Percentiles rank a stretch among this genome's conserved stretches.
phyloP scores from a whole-genome alignment of 1,140 invertebrate genomes.

The Antheraea pernyi region DNA sequence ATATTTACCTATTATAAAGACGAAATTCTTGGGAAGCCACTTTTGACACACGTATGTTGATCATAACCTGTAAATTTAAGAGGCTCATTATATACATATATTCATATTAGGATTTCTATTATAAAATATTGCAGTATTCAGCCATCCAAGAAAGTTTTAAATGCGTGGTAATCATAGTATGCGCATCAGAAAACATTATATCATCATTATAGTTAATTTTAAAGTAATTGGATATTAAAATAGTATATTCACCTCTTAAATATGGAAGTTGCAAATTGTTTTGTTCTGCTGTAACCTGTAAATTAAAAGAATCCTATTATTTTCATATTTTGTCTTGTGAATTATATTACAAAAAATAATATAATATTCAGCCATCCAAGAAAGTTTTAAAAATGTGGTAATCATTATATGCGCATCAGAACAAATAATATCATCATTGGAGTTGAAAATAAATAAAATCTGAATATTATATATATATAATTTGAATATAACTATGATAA shows the following conservation, averaged over 20 bases:
- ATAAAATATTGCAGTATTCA: conserved; percentile 32
- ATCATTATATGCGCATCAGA: conserved; percentile 75
- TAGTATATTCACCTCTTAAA: conserved; percentile 24
- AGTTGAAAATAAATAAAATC: conserved; percentile 1
- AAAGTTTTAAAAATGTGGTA: conserved; percentile 76
- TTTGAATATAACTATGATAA: background rate
- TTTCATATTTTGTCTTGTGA: too few species aligned
- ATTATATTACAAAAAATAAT: background rate
- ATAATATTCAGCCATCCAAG: conserved; percentile 70
- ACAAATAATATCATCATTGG: conserved; percentile 72
- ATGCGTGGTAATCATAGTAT: conserved; percentile 77
- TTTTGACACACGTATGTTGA: background rate
- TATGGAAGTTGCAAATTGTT: too few species aligned
- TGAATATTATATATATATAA: conserved; percentile 11
- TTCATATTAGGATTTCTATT: background rate
- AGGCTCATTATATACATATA: too few species aligned
- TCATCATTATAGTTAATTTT: conserved; percentile 53
- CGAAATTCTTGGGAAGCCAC: too few species aligned
- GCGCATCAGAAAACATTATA: conserved; percentile 73
- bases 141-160: conserved; percentile 77
- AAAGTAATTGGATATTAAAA: background rate
- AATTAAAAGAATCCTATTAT: background rate
- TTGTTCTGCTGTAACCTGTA: background rate
- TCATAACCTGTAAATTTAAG: background rate
- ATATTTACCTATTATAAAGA: conserved; percentile 24